Conservation (phyloP, 2,797 vertebrate species). For the Nannoperca australis region DNA sequence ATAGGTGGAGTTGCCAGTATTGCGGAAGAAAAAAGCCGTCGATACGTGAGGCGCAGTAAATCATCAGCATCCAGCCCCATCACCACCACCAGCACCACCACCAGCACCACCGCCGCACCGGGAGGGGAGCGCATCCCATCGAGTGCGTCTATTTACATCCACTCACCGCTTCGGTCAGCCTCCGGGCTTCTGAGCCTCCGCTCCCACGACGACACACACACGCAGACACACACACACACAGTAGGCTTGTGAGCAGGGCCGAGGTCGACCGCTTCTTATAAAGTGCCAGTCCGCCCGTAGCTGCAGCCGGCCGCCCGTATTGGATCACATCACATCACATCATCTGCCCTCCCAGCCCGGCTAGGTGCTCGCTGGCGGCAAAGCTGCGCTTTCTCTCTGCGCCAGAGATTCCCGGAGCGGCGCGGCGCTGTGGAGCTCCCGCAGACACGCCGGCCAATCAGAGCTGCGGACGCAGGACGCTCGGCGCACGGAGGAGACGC, state of each 20-base stretch:
- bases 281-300: slow-evolving; percentile 69
- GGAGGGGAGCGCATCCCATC: slow-evolving; percentile 74
- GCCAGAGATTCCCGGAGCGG: slow-evolving; percentile 72
- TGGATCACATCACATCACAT: slow-evolving; percentile 78
- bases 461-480: slow-evolving; percentile 70
- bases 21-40: slow-evolving; percentile 44
- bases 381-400: slow-evolving; percentile 77
- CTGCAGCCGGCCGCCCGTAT: slow-evolving; percentile 74
- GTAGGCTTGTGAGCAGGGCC: slow-evolving; percentile 38
- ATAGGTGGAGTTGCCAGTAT: slow-evolving; percentile 33
- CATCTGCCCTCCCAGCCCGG: slow-evolving; percentile 66
- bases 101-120: slow-evolving; percentile 61
- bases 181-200: slow-evolving; percentile 61
- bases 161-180: slow-evolving; percentile 75
- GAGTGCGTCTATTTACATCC: slow-evolving; percentile 75
- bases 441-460: slow-evolving; percentile 71
- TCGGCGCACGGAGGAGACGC: slow-evolving; percentile 54
- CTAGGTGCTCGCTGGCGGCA: slow-evolving; percentile 64
- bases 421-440: slow-evolving; percentile 66
- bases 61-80: slow-evolving; percentile 55
- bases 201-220: slow-evolving; percentile 54
- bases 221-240: slow-evolving; percentile 36
- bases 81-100: slow-evolving; percentile 12
- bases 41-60: slow-evolving; percentile 64
- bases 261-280: slow-evolving; percentile 70